Conservation (phyloP, 2,797 vertebrate genomes). For the Enteromius anoplus region DNA sequence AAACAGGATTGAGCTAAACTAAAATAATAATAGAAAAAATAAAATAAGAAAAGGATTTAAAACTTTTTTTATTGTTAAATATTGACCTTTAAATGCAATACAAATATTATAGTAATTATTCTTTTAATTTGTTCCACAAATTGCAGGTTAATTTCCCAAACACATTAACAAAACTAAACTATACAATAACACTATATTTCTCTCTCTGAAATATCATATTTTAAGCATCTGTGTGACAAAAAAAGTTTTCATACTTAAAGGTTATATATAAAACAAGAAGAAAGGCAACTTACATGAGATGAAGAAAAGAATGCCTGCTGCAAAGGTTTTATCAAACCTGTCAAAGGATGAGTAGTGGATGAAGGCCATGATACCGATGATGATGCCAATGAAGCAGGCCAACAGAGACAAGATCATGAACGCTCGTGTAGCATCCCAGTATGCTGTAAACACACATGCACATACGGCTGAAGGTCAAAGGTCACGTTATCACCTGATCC, state of each 20-base stretch:
- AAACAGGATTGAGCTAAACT: neutral
- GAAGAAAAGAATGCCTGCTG: constrained; percentile 79
- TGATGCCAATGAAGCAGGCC: constrained; percentile 76
- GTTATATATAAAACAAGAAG: neutral
- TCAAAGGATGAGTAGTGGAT: constrained; percentile 79
- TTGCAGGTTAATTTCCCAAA: neutral
- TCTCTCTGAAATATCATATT: neutral
- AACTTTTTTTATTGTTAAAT: neutral
- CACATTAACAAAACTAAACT: neutral
- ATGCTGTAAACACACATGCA: constrained; percentile 67
- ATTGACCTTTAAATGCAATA: neutral
- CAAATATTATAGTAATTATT: neutral
- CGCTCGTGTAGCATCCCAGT: constrained; percentile 76
- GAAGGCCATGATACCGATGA: constrained; percentile 80
- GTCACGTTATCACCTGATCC: neutral
- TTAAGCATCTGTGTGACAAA: neutral
- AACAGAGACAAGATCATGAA: constrained; percentile 79
- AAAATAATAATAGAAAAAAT: neutral
- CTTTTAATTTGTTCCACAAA: neutral
- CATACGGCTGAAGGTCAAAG: constrained; percentile 4
- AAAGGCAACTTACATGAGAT: constrained; percentile 75
- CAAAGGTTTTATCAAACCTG: constrained; percentile 79
- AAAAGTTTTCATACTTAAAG: neutral
- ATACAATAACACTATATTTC: neutral
- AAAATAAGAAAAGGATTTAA: neutral